These are phyloP conservation scores for Phenganax marumi DNA, from an alignment of 92 coral and sea anemone species.

Conservation along the genomic window DNA sequence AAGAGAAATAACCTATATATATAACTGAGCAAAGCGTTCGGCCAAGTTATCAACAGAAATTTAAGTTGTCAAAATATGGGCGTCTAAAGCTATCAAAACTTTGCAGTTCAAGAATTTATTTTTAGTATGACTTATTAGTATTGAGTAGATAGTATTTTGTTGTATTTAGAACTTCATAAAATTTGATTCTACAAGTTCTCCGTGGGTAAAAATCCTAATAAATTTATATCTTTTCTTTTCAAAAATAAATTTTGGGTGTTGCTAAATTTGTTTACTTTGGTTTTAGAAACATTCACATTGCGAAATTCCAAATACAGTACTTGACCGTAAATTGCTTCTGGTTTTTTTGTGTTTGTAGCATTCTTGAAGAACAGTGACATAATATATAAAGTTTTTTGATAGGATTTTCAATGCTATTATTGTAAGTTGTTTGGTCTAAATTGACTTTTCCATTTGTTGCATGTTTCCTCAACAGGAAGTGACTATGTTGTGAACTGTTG, in stretches of 20 bases:
- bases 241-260: slow-evolving; percentile 4
- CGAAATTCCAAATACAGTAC: background rate
- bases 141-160: background rate
- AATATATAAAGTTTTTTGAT: background rate
- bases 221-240: background rate
- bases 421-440: background rate
- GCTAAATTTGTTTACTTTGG: slow-evolving; percentile 16
- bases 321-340: background rate
- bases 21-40: background rate
- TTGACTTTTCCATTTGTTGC: background rate
- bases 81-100: background rate
- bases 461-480: background rate
- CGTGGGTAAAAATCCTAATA: no score
- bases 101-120: background rate
- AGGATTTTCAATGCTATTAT: background rate
- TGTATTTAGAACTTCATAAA: background rate
- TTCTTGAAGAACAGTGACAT: background rate
- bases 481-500: background rate
- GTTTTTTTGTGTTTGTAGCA: background rate
- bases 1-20: background rate
- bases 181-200: background rate
- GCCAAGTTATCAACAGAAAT: background rate
- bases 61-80: background rate
- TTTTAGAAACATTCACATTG: background rate
- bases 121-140: background rate